Base-by-base conservation (phyloP, 2,797 vertebrate genomes). In the Cercopithecus neglectus region DNA sequence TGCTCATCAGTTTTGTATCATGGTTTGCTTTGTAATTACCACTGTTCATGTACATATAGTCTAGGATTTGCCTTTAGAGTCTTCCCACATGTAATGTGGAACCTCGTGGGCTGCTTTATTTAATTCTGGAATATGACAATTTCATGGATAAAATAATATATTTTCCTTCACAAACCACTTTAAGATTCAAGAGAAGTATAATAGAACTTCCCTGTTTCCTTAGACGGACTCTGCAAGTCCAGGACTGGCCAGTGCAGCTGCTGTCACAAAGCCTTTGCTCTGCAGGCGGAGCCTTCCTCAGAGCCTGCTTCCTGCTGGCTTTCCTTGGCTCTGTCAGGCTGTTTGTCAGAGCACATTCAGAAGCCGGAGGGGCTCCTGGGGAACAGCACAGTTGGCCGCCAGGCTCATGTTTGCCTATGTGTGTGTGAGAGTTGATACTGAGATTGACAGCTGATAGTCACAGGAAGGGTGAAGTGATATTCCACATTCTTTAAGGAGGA, bases 71-170 rank as follows among this genome's bases (percentile, higher is more conserved):
- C 33, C 82, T 88, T 72, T 67, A 48, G 67, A 41, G 14, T 24
- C 24, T 30, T 87, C 11, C 22, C 19, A 1, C 24, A 21, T 74
- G 85, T n/a, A 14, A 4, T 50, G 5, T 78, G 61, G 85, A 82
- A 64, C 39, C 28, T 82, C 36, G 17, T 55, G 28, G 59, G 48
- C 24, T 64, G 61, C 17, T 91, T 5, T 33, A 33, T 91, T 80
- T 76, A 70, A 75, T 91, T 96, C 9, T 96, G 72, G n/a, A 87
- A 83, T 90, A 44, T 14, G 89, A 53, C 24, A 72, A n/a, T 81
- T 89, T 83, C 36, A 17, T 80, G 79, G 41, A 53, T 48, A 97
- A 81, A 93, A 46, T 67, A 70, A 48, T 8, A 5, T 24, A 72
- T 59, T 89, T 96, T 21, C 44, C 22, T 89, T 88, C 28, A 76